Evolutionary conservation across 2,888 invertebrate genomes (phyloP), one percentile per base, ranked within the genome.

Genomic region (Tachina grossa): DNA sequence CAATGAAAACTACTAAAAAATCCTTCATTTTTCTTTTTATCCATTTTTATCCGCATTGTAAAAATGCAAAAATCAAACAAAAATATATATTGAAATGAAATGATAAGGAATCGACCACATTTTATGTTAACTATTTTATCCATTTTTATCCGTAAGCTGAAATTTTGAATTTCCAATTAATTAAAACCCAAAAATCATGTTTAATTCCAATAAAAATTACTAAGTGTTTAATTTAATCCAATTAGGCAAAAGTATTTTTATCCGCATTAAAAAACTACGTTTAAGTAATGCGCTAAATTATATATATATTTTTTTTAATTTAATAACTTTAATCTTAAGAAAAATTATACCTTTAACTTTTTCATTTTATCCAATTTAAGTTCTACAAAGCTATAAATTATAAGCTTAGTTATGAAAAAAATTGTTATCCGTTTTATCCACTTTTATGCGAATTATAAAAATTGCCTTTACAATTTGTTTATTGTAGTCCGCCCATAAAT

Each of bases 401-500:
- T 31, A 31, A 4, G 31, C 31, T 3, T 31, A 31, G 31, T 31
- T 6, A 31, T 31, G 31, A 1, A 6, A 31, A 31, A 5, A 31
- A 31, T 5, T 22, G 43, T 51, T 66, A 39, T 66, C 31, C 66
- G 49, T 19, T 47, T 49, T 65, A 65, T 65, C 65, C 45, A 45
- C 14, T 47, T 66, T 49, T 47, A 66, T 65, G 22, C 19, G 41
- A 10, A 2, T 39, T 22, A 55, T 11, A 8, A 16, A 55, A 19
- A 55, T 55, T 22, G 31, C 31, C 2, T 31, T 31, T 31, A 31
- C 31, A 31, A 31, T 31, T 31, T 31, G 49, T 49, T 49, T 49
- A n/a, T n/a, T n/a, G n/a, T 49, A 49, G n/a, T 49, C 14, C 14
- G n/a, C n/a, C 14, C 49, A 49, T 5, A 49, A 49, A 8, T n/a